These are phyloP conservation scores for Resseliella maxima DNA, from an alignment of 2,888 invertebrate genomes.

Conservation along the genomic window DNA sequence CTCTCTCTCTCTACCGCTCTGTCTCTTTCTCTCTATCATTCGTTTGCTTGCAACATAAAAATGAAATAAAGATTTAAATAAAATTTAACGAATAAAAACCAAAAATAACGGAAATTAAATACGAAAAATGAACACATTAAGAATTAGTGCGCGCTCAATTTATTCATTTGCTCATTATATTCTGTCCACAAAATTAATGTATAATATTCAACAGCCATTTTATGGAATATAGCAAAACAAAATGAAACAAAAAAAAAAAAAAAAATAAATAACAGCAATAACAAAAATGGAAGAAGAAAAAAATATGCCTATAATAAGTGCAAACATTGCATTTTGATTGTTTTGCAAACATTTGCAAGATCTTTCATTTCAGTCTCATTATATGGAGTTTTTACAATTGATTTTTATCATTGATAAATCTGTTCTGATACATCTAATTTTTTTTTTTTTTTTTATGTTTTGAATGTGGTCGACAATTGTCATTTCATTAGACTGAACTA, in stretches of 20 bases:
- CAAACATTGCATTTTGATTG: background rate
- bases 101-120: conserved; percentile 9
- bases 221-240: too few species aligned
- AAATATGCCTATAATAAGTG: background rate
- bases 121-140: background rate
- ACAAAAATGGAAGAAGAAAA: too few species aligned
- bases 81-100: background rate
- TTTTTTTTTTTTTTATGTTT: background rate
- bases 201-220: too few species aligned
- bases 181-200: background rate
- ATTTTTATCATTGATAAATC: too few species aligned
- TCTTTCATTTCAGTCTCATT: background rate
- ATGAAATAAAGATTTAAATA: background rate
- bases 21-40: background rate
- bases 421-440: too few species aligned
- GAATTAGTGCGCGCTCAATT: background rate
- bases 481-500: background rate
- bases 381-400: too few species aligned
- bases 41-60: background rate
- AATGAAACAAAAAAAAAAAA: too few species aligned
- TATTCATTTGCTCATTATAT: background rate
- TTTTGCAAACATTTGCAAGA: background rate
- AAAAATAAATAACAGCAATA: too few species aligned
- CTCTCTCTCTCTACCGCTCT: background rate
- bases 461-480: background rate